Percentiles rank a stretch among this genome's conserved stretches.
Evolutionary conservation across 2,888 invertebrate genomes (phyloP).

Genomic region (Tipula helvola): DNA sequence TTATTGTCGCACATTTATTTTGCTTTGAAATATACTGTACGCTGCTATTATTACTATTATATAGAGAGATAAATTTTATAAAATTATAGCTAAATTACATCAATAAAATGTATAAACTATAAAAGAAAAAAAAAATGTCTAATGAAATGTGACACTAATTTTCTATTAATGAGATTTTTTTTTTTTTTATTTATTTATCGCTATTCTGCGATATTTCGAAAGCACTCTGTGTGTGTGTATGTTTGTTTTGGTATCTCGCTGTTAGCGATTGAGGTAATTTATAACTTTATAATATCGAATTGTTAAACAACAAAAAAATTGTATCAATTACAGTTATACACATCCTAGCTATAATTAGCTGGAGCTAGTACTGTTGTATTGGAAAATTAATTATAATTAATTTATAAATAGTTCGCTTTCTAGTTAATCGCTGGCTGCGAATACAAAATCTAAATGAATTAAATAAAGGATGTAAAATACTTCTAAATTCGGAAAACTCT

Average conservation of each 20-base stretch:
- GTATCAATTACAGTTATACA: no score
- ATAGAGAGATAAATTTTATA: not conserved
- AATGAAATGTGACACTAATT: slow-evolving; percentile 4
- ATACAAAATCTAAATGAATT: no score
- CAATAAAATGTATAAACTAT: not conserved
- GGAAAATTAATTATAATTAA: no score
- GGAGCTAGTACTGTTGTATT: no score
- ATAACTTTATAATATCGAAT: not conserved
- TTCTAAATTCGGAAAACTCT: no score
- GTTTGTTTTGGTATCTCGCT: not conserved
- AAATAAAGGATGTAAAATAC: no score
- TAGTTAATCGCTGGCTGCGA: no score
- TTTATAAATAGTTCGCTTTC: no score
- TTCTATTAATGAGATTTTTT: not conserved
- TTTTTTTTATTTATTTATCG: not conserved
- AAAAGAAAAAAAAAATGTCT: not conserved
- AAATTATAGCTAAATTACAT: not conserved
- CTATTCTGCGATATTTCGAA: not conserved
- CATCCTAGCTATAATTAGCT: no score
- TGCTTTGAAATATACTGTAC: not conserved
- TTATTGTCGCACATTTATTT: not conserved
- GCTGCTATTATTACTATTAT: not conserved
- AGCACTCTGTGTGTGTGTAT: not conserved
- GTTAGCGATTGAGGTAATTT: not conserved
- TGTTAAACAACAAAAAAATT: no score